Evolutionary conservation across 2,797 vertebrate genomes (phyloP), one percentile per base, ranked within the genome.

Genomic region (Acanthurus tractus): DNA sequence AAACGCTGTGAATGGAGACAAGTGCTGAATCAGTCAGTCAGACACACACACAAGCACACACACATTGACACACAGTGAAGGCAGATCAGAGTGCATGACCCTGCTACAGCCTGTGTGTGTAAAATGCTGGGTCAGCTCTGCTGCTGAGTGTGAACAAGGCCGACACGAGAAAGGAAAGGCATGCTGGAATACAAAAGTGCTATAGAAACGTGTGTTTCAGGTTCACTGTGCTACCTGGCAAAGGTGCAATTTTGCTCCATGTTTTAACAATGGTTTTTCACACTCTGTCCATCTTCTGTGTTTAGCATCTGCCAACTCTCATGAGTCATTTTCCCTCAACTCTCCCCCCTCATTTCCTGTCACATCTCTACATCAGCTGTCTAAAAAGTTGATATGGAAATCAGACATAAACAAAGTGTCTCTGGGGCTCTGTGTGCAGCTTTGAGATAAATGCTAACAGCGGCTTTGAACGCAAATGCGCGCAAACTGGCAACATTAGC

Each of bases 11-110:
- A 97, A 97, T 96, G 95, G 94, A 81, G 71, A 84, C 84, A 91
- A 96, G 93, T 96, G 97, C 96, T 95, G 96, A 97, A 95, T 97
- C 96, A 97, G 96, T 96, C 92, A 91, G 94, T 94, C 94, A 93
- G 90, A 89, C 88, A 78, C 87, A 65, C 76, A 78, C 78, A 71
- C 63, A 82, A 53, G 34, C 66, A 78, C 82, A 74, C 76, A 78
- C 83, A 81, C 73, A 78, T n/a, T 13, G 63, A 69, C 76, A 83
- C 87, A 86, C 75, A 90, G 88, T 82, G 87, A 93, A 82, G 88
- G 84, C 88, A 81, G 58, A 88, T 85, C 82, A 77, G 83, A 84
- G 89, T 91, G 79, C 89, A 81, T 93, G 92, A 92, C 92, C 90
- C 80, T 67, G 82, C 81, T 88, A 59, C 81, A 89, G 86, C 82